Evolutionary conservation across 2,888 invertebrate species (phyloP), one percentile per base, ranked within the genome.

Genomic region (Drosophila rellima): DNA sequence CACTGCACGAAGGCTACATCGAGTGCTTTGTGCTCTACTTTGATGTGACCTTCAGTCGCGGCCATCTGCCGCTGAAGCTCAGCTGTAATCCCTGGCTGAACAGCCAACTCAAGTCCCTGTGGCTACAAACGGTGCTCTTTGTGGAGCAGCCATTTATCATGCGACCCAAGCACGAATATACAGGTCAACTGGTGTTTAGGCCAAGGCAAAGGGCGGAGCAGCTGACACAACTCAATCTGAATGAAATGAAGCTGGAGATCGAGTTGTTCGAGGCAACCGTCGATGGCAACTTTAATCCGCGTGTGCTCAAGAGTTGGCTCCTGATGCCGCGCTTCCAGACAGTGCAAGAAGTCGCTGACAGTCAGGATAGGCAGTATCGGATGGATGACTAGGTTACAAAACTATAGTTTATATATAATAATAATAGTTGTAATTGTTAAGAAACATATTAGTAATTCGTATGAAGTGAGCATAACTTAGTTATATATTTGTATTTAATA

Each of bases 1-100:
- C 61, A 15, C 61, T 51, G 0, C 44, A 52, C 3, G 71, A 78
- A 2, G 82, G 70, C 0, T 59, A 45, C 5, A 31, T 66, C 0
- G 82, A 84, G 26, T 78, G 78, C 23, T 87, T 85, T 17, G 51
- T 84, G 1, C 42, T 85, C 3, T 89, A 78, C 52, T 85, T 85
- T 8, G 89, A 87, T 55, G 84, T 87, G 18, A 33, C 52, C 10
- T 85, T 89, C 18, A 85, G 84, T 59, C 66, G 67, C 1, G 60
- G 74, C 0, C 86, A 79, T 26, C 11, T 11, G 11, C 65, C 68
- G 1, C 31, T 50, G 0, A 45, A 33, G 40, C 59, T 89, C 5
- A 75, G 76, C 48, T 78, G 81, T 17, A 74, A 88, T 74, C 89
- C 89, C 3, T 80, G 71, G n/a, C 18, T 66, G n/a, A 8, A 5